Evolutionary conservation across 2,888 invertebrate species (phyloP), one percentile per base, ranked within the genome.

Genomic region (Drosophila conformis): DNA sequence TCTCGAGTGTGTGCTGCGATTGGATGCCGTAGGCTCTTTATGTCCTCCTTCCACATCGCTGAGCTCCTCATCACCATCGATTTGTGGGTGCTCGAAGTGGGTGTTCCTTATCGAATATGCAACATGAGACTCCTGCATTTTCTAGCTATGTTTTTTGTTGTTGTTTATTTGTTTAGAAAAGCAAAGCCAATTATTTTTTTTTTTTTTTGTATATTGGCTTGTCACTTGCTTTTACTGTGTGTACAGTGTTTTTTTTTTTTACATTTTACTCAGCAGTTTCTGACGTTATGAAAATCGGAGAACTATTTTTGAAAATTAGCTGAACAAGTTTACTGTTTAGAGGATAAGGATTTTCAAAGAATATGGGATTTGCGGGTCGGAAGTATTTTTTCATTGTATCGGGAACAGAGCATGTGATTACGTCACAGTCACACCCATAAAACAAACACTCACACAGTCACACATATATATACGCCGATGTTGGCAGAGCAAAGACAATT

Each of bases 401-500:
- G 18, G 29, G 27, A 13, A 27, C 25, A 2, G 49, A 51, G 42
- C 35, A 52, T 36, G 52, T 21, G 49, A 38, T 69, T 54, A 18
- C 38, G 40, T 36, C 60, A 60, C 11, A 18, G 27, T 31, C n/a
- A 36, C 51, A 33, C 27, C n/a, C 6, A 38, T 27, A n/a, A 13
- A 36, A n/a, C 29, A 38, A 48, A 18, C 8, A 46, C 15, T 15
- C 29, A 35, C 7, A 46, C n/a, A 31, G 27, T 33, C 25, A 21
- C 31, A 59, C 4, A 31, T 27, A 21, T 36, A 27, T 36, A 46
- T 15, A 46, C 2, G 21, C 4, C 13, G 18, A 31, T 61, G 66
- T 79, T 80, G 78, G 71, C 76, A 78, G 42, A 31, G 42, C 62
- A 71, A 58, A 40, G 53, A 66, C 42, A 58, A 69, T 68, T 31